A percentile compares a stretch with the other conserved stretches of the same genome.
These are phyloP conservation scores for Leptonema lineaticorne DNA, from an alignment of 1,140 invertebrate genomes.

Conservation along the genomic window DNA sequence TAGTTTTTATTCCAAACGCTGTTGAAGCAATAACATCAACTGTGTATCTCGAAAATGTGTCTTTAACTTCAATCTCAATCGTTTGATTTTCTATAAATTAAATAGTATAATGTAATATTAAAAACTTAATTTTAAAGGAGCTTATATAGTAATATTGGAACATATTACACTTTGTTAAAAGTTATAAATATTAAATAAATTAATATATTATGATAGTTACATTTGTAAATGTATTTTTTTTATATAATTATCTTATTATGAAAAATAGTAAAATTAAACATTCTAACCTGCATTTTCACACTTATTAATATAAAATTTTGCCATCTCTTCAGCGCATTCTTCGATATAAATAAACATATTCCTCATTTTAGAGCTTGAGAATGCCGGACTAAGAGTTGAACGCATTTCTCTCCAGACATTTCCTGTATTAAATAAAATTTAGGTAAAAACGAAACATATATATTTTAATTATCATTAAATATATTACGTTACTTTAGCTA, in stretches of 20 bases:
- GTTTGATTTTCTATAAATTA: background rate
- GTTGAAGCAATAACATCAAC: conserved; percentile 53
- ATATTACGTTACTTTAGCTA: background rate
- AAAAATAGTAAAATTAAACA: too few relatives aligned
- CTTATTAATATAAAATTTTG: background rate
- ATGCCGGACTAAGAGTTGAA: conserved; percentile 51
- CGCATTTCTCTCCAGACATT: conserved; percentile 15
- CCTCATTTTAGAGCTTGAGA: conserved; percentile 55
- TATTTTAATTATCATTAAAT: background rate
- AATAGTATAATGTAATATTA: too few relatives aligned
- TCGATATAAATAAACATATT: conserved; percentile 52
- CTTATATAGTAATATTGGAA: too few relatives aligned
- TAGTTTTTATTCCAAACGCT: conserved; percentile 51
- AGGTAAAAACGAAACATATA: background rate
- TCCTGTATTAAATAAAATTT: background rate
- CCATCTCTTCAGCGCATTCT: conserved; percentile 38
- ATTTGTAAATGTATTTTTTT: too few relatives aligned
- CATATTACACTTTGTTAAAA: too few relatives aligned
- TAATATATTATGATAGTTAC: too few relatives aligned
- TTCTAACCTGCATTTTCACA: background rate
- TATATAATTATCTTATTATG: too few relatives aligned
- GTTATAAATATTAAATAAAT: too few relatives aligned
- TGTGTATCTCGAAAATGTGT: conserved; percentile 49
- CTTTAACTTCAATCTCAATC: conserved; percentile 44
- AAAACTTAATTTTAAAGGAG: too few relatives aligned